Evolutionary conservation across 2,797 vertebrate genomes (phyloP).

Genomic region (Huso huso): DNA sequence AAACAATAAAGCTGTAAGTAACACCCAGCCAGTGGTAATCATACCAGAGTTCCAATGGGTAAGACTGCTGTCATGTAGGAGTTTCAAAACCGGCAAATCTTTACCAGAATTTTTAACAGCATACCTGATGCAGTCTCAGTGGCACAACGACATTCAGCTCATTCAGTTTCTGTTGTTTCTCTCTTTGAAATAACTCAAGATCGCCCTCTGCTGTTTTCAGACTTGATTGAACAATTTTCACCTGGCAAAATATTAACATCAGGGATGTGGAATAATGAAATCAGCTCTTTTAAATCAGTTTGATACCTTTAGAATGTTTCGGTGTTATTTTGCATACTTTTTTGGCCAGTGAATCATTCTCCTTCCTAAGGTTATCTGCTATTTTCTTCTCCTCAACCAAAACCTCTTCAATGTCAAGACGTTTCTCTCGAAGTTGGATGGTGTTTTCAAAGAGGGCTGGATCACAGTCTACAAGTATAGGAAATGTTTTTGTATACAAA

Average conservation of each 20-base stretch:
- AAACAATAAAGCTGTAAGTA: no score
- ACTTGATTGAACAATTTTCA: conserved; percentile 52
- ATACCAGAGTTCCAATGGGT: no score
- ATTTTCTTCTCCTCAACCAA: conserved; percentile 66
- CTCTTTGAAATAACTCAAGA: conserved; percentile 74
- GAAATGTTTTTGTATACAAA: no score
- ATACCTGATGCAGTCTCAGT: conserved; percentile 82
- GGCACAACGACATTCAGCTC: conserved; percentile 76
- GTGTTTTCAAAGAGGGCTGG: conserved; percentile 64
- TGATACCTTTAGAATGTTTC: no score
- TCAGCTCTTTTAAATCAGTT: no score
- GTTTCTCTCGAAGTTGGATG: conserved; percentile 64
- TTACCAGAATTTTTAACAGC: background rate
- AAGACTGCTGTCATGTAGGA: no score
- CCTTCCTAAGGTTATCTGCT: conserved; percentile 62
- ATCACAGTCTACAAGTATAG: conserved; percentile 61
- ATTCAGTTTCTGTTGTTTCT: conserved; percentile 81
- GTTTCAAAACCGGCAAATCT: no score
- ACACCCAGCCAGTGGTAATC: no score
- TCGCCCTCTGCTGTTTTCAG: conserved; percentile 53
- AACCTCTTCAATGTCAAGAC: conserved; percentile 69
- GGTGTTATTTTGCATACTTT: conserved; percentile 53
- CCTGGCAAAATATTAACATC: conserved; percentile 44
- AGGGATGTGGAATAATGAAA: no score
- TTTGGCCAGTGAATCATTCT: conserved; percentile 57